Conservation (phyloP, 2,113 vertebrate species). For the Salvelinus namaycush region DNA sequence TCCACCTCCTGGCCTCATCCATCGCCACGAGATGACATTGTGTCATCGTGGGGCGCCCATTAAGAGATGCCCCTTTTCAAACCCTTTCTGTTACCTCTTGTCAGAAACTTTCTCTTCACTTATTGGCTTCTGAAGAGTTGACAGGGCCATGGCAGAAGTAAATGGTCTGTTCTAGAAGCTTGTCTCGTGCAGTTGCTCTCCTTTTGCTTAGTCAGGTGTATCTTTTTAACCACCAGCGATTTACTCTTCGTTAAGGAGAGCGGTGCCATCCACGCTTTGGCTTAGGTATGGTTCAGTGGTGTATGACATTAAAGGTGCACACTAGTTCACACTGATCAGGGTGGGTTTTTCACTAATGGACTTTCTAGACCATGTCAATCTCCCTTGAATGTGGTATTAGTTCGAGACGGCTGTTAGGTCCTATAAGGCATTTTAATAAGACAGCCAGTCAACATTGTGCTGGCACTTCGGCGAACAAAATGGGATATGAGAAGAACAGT, state of each 20-base stretch:
- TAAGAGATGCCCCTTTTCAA: background rate
- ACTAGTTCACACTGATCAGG: background rate
- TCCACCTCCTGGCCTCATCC: constrained; percentile 1
- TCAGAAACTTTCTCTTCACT: background rate
- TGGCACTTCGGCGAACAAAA: background rate
- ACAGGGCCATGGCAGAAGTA: background rate
- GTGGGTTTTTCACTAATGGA: background rate
- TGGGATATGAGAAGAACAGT: background rate
- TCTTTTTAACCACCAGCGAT: background rate
- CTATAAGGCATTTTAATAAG: background rate
- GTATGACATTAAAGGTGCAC: background rate
- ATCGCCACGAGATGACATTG: background rate
- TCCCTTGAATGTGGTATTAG: background rate
- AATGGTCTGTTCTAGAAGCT: background rate
- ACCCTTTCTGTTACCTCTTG: background rate
- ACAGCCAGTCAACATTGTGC: background rate
- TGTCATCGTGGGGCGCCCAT: background rate
- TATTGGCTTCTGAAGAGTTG: background rate
- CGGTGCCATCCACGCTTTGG: too few species aligned
- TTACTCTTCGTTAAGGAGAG: too few species aligned
- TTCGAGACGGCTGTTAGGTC: too few species aligned
- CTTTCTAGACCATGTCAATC: background rate
- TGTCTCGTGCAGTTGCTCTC: background rate
- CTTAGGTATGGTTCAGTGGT: background rate
- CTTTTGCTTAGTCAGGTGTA: background rate